Base-by-base conservation (phyloP, 2,113 vertebrate species). In the Cettia cetti region DNA sequence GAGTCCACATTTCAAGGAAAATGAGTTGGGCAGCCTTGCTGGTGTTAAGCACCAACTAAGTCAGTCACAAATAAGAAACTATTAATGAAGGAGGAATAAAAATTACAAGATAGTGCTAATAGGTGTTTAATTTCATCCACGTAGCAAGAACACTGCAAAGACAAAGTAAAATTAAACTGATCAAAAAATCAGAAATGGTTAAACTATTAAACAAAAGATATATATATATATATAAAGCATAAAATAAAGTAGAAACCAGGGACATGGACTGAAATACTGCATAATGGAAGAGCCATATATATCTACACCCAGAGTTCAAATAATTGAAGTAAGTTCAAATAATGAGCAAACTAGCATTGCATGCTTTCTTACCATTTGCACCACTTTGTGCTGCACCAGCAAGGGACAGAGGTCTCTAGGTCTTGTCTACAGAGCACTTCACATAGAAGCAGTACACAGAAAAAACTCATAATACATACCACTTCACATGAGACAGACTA, bases 311-410 rank as follows among this genome's bases (percentile, higher is more conserved):
- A 27, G 42, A 84, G 18, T 8, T 45, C 78, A 61, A 54, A 7
- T 61, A 68, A 68, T 8, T 45, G 70, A 61, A 54, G 8, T 61
- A 68, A 68, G 9, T 42, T 59, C 21, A 82, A 75, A 70, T 84
- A 75, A 54, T 21, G 57, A 82, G 35, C 31, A 82, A 84, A 79
- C 27, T 31, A 63, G 78, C 0, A 1, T 13, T 85, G 37, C 10
- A 84, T 31, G 20, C 83, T 69, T 95, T 89, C 72, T 89, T 60
- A 77, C 24, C 54, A 64, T 44, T 52, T 82, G 49, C 16, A 82
- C 10, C 42, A 61, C 26, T 90, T 56, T 56, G n/a, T 61, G 33
- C 65, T 70, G 24, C 49, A 49, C 6, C 37, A 86, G 35, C 39
- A 87, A 85, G 35, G 13, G 30, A 79, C 27, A 64, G 49, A 65